Percentiles rank a stretch among this genome's conserved stretches.
These are phyloP conservation scores for Myocastor coypus DNA, from an alignment of 2,113 vertebrate species.

Conservation along the genomic window DNA sequence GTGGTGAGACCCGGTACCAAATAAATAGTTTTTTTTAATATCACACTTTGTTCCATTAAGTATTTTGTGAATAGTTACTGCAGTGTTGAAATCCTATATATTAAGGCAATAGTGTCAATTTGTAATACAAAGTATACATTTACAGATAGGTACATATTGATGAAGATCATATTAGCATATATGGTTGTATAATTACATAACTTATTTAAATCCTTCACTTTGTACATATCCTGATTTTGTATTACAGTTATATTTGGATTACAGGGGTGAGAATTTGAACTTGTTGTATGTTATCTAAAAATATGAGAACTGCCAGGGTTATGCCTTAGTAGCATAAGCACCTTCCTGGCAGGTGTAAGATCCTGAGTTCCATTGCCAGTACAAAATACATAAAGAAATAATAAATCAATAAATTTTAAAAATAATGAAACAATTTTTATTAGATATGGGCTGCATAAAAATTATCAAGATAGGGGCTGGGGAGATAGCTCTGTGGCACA, in stretches of 20 bases:
- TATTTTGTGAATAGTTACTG: conserved; percentile 13
- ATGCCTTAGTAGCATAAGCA: no score
- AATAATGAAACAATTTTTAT: not conserved
- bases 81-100: not conserved
- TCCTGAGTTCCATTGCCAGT: no score
- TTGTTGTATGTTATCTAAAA: conserved; percentile 44
- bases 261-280: not conserved
- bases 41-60: not conserved
- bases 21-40: no score
- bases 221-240: not conserved
- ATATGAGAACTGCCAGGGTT: not conserved
- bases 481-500: no score
- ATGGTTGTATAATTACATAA: conserved; percentile 13
- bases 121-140: not conserved
- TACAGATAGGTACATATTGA: not conserved
- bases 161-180: not conserved
- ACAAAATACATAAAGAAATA: no score
- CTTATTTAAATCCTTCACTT: conserved; percentile 39
- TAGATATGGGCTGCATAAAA: not conserved
- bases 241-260: conserved; percentile 20
- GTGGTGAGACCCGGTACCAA: no score
- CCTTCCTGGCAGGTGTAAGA: no score
- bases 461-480: no score
- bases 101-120: not conserved
- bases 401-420: no score